Evolutionary conservation across 2,113 vertebrate genomes (phyloP).

Genomic region (Peromyscus leucopus): DNA sequence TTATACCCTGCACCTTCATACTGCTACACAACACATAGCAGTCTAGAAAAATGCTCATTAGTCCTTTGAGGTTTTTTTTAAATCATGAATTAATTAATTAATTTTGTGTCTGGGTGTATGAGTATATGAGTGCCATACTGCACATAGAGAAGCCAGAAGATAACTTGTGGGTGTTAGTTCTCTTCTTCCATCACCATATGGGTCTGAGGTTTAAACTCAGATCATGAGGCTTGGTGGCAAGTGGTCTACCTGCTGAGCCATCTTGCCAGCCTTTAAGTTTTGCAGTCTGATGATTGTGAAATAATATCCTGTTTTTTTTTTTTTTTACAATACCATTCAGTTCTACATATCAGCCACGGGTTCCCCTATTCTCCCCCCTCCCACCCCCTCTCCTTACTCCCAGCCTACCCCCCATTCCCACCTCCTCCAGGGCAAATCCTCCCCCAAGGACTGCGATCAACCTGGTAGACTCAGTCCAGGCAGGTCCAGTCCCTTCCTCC

Average conservation of each 20-base stretch:
- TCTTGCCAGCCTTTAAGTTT: slow-evolving; percentile 16
- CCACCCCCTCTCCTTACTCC: too few species aligned
- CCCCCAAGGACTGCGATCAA: too few species aligned
- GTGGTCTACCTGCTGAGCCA: neutral
- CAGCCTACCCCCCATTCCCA: too few species aligned
- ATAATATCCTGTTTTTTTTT: slow-evolving; percentile 7
- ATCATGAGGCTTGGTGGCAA: neutral
- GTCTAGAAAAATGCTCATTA: slow-evolving; percentile 36
- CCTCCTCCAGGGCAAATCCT: too few species aligned
- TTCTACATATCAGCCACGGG: too few species aligned
- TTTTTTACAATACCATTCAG: too few species aligned
- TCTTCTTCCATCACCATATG: neutral
- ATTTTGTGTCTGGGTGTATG: neutral
- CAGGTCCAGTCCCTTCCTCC: too few species aligned
- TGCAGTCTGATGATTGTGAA: slow-evolving; percentile 39
- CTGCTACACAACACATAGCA: neutral
- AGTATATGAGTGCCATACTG: neutral
- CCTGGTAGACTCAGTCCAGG: too few species aligned
- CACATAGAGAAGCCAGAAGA: neutral
- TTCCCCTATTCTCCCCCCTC: too few species aligned
- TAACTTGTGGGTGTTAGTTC: neutral
- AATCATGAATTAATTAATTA: neutral
- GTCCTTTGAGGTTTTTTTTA: neutral
- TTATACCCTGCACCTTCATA: neutral
- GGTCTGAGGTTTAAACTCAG: neutral